phyloP scores from a whole-genome alignment of 1,140 invertebrate species.

The Pseudomyrmex cubaensis region DNA sequence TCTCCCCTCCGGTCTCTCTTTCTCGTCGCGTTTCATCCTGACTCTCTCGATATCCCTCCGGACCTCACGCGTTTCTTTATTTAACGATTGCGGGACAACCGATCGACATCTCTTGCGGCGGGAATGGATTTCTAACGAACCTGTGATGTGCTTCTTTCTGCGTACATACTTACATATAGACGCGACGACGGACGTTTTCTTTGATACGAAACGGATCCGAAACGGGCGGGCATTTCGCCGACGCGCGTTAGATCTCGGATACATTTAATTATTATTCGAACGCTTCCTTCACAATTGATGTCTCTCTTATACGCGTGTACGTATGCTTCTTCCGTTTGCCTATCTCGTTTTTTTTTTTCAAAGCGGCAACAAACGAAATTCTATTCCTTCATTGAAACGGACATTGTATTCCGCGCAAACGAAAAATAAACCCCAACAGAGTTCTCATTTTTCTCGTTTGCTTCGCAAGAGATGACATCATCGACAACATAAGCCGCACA shows the following conservation, averaged over 20 bases:
- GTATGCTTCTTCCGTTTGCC: too few species aligned
- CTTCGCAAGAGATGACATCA: constrained; percentile 36
- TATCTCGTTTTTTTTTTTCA: background rate
- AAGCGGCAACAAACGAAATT: constrained; percentile 8
- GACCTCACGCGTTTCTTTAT: constrained; percentile 52
- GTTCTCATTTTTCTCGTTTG: background rate
- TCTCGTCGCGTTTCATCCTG: constrained; percentile 6
- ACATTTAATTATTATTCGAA: too few species aligned
- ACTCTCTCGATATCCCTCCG: constrained; percentile 16
- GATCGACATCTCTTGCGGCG: constrained; percentile 25
- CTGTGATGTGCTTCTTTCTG: constrained; percentile 15
- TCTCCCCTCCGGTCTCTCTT: constrained; percentile 21
- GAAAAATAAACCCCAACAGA: constrained; percentile 22
- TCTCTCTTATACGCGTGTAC: background rate
- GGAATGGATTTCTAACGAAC: constrained; percentile 50
- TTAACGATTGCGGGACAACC: constrained; percentile 47
- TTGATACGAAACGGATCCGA: background rate
- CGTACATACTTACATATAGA: too few species aligned
- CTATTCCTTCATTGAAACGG: background rate
- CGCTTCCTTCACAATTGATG: background rate
- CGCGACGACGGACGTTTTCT: background rate
- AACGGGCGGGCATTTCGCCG: background rate
- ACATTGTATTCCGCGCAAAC: constrained; percentile 23
- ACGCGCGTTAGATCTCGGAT: background rate
- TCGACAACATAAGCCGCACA: constrained; percentile 14